Evolutionary conservation across 2,797 vertebrate species (phyloP).

Genomic region (Zalophus californianus): DNA sequence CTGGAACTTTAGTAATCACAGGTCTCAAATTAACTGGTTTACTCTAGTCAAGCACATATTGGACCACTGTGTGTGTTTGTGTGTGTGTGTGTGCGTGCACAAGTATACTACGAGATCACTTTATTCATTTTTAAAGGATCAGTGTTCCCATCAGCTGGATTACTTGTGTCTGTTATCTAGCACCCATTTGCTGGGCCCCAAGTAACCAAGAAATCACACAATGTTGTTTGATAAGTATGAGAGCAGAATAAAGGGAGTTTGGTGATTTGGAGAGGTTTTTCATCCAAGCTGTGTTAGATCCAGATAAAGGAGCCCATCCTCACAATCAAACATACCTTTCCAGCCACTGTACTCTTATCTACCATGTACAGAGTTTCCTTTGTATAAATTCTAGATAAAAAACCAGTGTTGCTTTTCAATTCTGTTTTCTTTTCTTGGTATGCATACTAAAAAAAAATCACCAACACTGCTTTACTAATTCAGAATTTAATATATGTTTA

Average conservation of each 20-base stretch:
- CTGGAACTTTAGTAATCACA: conserved; percentile 15
- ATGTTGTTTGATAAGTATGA: background rate
- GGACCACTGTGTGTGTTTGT: background rate
- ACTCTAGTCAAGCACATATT: background rate
- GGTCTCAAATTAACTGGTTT: conserved; percentile 27
- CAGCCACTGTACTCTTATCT: background rate
- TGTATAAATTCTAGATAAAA: background rate
- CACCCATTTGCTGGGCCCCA: background rate
- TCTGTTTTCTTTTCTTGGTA: background rate
- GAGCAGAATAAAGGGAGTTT: background rate
- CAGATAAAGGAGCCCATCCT: background rate
- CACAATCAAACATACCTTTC: background rate
- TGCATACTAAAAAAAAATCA: background rate
- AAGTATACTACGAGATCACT: background rate
- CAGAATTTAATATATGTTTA: background rate
- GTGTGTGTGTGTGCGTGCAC: background rate
- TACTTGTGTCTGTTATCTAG: background rate
- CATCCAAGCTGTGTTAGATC: background rate
- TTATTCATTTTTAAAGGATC: conserved; percentile 27
- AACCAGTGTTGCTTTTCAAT: background rate
- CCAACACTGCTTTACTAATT: background rate
- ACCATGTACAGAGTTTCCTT: background rate
- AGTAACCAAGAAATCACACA: conserved; percentile 32
- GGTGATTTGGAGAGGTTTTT: background rate
- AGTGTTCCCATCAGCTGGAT: background rate